Conservation (phyloP, 2,888 invertebrate species). For the Harmothoe impar region DNA sequence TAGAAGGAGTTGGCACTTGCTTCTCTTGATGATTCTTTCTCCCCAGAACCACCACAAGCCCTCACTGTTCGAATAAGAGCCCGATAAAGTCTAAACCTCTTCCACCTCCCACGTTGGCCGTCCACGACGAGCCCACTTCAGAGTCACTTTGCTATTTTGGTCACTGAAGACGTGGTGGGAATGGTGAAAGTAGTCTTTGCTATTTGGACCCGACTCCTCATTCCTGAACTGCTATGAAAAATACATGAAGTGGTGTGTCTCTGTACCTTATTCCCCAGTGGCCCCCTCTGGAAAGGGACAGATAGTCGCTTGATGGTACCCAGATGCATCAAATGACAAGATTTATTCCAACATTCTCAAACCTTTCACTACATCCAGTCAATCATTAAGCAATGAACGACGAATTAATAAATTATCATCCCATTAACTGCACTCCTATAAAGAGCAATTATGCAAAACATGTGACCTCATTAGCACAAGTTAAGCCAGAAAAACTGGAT, state of each 20-base stretch:
- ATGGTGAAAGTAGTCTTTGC: neutral
- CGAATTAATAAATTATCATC: too few species aligned
- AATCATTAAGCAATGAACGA: too few species aligned
- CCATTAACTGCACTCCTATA: too few species aligned
- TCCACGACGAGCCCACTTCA: neutral
- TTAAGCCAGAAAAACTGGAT: too few species aligned
- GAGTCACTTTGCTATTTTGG: neutral
- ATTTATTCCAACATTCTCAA: too few species aligned
- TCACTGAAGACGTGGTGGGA: neutral
- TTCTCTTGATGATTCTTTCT: neutral
- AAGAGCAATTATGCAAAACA: too few species aligned
- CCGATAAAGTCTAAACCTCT: conserved; percentile 10
- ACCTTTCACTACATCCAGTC: too few species aligned
- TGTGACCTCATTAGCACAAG: too few species aligned
- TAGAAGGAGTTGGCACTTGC: neutral
- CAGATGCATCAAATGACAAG: too few species aligned
- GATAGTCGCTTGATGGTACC: too few species aligned
- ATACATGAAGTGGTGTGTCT: neutral
- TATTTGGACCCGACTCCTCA: neutral
- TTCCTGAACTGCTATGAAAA: neutral
- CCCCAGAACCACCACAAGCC: too few species aligned
- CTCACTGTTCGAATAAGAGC: neutral
- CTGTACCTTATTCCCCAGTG: neutral
- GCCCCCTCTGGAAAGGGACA: neutral
- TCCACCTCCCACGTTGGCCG: neutral